Conservation (phyloP, 2,113 vertebrate species). For the Salvelinus fontinalis region DNA sequence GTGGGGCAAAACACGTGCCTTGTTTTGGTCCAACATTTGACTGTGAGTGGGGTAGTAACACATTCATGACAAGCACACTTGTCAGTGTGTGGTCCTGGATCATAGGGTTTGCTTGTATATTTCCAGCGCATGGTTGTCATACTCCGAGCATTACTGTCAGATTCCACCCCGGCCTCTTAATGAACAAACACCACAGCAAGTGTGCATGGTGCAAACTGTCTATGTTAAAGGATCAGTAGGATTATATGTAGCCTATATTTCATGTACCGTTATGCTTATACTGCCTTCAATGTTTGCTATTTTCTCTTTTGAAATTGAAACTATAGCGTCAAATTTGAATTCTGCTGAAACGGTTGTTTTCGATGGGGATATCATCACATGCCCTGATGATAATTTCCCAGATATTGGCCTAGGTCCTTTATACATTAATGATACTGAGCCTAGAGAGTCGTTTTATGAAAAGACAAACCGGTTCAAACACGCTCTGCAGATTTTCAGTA, state of each 20-base stretch:
- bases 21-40: conserved; percentile 5
- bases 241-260: neutral
- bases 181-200: conserved; percentile 16
- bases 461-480: too few relatives aligned
- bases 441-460: too few relatives aligned
- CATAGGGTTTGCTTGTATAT: neutral
- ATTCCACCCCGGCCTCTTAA: conserved; percentile 56
- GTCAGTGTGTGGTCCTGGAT: neutral
- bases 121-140: conserved; percentile 28
- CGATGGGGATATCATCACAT: too few relatives aligned
- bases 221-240: neutral
- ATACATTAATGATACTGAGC: too few relatives aligned
- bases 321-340: too few relatives aligned
- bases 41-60: neutral
- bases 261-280: too few relatives aligned
- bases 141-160: conserved; percentile 41
- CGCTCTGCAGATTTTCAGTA: too few relatives aligned
- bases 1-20: neutral
- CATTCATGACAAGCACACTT: neutral
- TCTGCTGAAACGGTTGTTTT: too few relatives aligned
- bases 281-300: too few relatives aligned
- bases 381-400: too few relatives aligned
- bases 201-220: conserved; percentile 23
- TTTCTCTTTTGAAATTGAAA: too few relatives aligned
- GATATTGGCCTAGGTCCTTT: too few relatives aligned